These are phyloP conservation scores for Mustelus asterias DNA, from an alignment of 2,113 vertebrate genomes.

Conservation along the genomic window DNA sequence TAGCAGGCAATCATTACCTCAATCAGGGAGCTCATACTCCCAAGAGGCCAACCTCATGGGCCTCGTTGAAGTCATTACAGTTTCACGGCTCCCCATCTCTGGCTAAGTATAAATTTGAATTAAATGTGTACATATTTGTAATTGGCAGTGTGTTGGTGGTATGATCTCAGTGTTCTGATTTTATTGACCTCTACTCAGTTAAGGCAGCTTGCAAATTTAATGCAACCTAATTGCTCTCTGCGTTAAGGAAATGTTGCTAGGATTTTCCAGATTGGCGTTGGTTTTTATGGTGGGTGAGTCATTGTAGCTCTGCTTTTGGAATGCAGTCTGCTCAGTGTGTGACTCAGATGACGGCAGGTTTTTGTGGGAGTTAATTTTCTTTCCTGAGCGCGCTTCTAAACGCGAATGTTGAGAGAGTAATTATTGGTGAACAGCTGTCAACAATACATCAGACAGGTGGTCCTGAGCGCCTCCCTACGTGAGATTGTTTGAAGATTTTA, in stretches of 20 bases:
- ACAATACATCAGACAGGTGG: not conserved
- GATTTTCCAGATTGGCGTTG: not conserved
- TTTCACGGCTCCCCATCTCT: not conserved
- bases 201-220: not conserved
- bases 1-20: too few relatives aligned
- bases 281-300: slow-evolving; percentile 1
- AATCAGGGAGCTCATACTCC: too few relatives aligned
- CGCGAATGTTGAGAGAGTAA: not conserved
- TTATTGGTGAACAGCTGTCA: not conserved
- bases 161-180: not conserved
- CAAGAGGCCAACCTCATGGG: too few relatives aligned
- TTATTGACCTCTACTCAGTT: not conserved
- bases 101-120: not conserved
- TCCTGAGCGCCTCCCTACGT: not conserved
- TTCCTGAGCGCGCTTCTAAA: not conserved
- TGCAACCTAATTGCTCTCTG: not conserved
- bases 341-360: not conserved
- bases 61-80: too few relatives aligned
- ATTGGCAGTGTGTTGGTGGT: not conserved
- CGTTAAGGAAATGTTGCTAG: not conserved
- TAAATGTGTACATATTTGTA: not conserved
- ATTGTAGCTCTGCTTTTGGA: not conserved
- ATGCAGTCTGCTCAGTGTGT: not conserved
- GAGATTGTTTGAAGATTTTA: not conserved
- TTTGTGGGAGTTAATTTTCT: slow-evolving; percentile 9